Percentiles rank a stretch among this genome's conserved stretches.
Conservation (phyloP, 2,888 invertebrate genomes). For the Leptinotarsa tumamoca region DNA sequence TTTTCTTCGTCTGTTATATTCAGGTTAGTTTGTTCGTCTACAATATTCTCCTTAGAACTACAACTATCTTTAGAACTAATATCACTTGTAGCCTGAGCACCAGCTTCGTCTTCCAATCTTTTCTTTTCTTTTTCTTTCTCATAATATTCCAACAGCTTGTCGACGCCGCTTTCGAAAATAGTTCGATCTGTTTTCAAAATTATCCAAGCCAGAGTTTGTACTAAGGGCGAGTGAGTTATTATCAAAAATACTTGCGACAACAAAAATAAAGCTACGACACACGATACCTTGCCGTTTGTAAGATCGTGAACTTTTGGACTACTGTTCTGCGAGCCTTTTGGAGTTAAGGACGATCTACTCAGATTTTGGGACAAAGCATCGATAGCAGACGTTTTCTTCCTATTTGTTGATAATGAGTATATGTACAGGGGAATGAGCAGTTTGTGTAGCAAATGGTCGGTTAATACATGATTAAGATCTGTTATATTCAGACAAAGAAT, state of each 20-base stretch:
- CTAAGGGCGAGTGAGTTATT: conserved; percentile 89
- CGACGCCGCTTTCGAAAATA: conserved; percentile 62
- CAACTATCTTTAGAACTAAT: conserved; percentile 54
- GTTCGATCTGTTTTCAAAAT: conserved; percentile 83
- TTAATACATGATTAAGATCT: conserved; percentile 92
- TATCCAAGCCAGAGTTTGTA: conserved; percentile 90
- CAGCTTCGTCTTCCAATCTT: conserved; percentile 49
- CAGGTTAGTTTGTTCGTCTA: conserved; percentile 77
- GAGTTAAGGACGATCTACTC: conserved; percentile 33
- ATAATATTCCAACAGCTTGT: conserved; percentile 62
- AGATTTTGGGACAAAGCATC: conserved; percentile 73
- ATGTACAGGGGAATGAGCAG: conserved; percentile 94
- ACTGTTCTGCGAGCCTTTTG: conserved; percentile 52
- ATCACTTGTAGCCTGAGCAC: conserved; percentile 43
- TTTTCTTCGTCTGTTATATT: conserved; percentile 97
- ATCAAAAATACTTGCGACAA: conserved; percentile 96
- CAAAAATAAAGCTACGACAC: conserved; percentile 90
- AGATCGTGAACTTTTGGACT: conserved; percentile 55
- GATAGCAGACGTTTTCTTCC: conserved; percentile 67
- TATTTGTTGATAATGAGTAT: conserved; percentile 78
- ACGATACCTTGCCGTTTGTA: conserved; percentile 76
- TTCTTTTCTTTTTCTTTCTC: conserved; percentile 55
- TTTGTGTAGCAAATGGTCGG: conserved; percentile 93
- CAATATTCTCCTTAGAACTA: conserved; percentile 58
- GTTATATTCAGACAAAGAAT: conserved; percentile 93